These are phyloP conservation scores for Craterocephalus amniculus DNA, from an alignment of 2,797 vertebrate species.

Conservation along the genomic window DNA sequence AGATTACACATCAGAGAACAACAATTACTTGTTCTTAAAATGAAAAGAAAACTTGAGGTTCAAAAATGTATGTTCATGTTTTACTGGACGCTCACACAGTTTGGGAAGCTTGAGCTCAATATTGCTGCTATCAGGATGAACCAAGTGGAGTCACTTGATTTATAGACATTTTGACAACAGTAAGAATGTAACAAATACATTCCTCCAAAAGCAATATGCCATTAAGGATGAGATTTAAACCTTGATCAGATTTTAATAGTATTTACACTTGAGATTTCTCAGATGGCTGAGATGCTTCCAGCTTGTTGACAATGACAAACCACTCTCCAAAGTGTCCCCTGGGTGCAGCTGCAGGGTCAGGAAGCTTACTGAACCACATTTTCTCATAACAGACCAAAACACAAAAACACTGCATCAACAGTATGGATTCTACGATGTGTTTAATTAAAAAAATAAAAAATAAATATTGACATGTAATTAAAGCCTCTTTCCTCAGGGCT, in stretches of 20 bases:
- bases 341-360: not conserved
- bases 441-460: too few relatives aligned
- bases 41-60: not conserved
- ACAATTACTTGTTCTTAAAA: conserved; percentile 9
- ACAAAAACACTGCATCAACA: not conserved
- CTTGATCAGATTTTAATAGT: not conserved
- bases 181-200: not conserved
- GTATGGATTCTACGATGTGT: not conserved
- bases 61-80: not conserved
- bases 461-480: conserved; percentile 17
- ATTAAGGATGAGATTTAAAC: not conserved
- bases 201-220: not conserved
- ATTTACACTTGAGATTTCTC: not conserved
- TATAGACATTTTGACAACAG: too few relatives aligned
- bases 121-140: not conserved
- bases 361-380: not conserved
- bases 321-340: not conserved
- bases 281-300: conserved; percentile 2
- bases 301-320: too few relatives aligned
- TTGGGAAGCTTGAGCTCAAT: not conserved
- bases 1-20: conserved; percentile 10
- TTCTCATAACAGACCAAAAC: not conserved
- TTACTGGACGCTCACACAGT: not conserved
- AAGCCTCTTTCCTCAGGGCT: conserved; percentile 4
- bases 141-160: not conserved